These are phyloP conservation scores for Platyrinchus mystaceus DNA, from an alignment of 2,797 vertebrate species.

Conservation along the genomic window DNA sequence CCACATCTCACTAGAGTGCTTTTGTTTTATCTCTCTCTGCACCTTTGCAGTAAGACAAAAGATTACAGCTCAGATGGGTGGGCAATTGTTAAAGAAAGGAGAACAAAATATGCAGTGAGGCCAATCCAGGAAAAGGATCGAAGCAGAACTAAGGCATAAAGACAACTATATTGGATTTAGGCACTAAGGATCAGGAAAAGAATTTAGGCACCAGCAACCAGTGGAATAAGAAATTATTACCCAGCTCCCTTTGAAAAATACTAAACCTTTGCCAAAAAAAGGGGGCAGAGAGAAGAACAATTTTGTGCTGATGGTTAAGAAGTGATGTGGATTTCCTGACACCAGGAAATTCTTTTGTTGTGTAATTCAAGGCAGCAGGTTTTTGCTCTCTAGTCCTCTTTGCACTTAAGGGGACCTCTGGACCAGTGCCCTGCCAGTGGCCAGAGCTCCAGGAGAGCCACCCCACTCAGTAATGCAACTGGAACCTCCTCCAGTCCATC, in stretches of 20 bases:
- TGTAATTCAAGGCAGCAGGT: neutral
- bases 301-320: neutral
- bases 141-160: neutral
- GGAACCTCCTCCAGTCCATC: neutral
- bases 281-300: neutral
- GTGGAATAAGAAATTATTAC: neutral
- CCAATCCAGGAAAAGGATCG: neutral
- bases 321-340: neutral
- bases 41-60: neutral
- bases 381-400: neutral
- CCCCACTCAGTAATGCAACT: neutral
- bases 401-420: neutral
- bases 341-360: neutral
- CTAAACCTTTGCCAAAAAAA: neutral
- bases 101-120: neutral
- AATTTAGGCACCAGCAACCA: neutral
- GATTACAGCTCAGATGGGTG: neutral
- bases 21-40: constrained; percentile 11
- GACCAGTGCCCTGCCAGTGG: accelerated
- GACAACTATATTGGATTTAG: neutral
- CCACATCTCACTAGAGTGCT: neutral
- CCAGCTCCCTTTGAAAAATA: neutral
- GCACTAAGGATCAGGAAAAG: neutral
- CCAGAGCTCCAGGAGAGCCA: neutral
- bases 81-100: neutral